Conservation (phyloP, 2,888 invertebrate species). For the Nasonia oneida region DNA sequence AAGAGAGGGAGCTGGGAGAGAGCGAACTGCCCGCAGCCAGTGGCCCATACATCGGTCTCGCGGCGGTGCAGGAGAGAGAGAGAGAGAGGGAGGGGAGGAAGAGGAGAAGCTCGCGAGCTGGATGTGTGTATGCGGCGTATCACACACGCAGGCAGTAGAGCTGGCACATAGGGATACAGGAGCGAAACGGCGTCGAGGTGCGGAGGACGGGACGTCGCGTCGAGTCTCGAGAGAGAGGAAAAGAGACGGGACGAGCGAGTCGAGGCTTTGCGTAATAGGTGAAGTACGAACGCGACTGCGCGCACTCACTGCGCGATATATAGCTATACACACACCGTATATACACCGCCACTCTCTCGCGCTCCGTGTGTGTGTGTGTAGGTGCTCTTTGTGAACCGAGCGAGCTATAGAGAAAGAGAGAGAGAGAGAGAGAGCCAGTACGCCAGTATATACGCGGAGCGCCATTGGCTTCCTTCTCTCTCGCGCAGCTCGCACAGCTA, state of each 20-base stretch:
- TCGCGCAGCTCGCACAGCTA: not conserved
- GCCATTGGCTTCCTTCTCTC: constrained; percentile 17
- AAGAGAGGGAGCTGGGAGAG: not conserved
- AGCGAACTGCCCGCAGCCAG: too few species aligned
- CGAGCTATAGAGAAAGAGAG: not conserved
- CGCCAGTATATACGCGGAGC: constrained; percentile 7
- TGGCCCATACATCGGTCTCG: too few species aligned
- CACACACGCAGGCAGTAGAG: not conserved
- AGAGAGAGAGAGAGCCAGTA: not conserved
- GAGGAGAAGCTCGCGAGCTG: not conserved
- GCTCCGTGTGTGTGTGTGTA: not conserved
- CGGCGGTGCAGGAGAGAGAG: not conserved
- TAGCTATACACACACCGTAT: not conserved
- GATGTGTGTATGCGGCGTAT: too few species aligned
- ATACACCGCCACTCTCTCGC: not conserved
- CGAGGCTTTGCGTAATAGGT: constrained; percentile 40
- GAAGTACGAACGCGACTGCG: not conserved
- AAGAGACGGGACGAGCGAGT: not conserved
- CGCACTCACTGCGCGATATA: not conserved
- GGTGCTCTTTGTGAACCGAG: not conserved
- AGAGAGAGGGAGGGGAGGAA: constrained; percentile 30
- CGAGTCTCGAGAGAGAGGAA: not conserved
- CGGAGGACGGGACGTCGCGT: not conserved
- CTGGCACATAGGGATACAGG: too few species aligned
- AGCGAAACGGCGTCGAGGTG: constrained; percentile 1